Evolutionary conservation across 2,113 vertebrate species (phyloP).

Genomic region (Zosterops japonicus): DNA sequence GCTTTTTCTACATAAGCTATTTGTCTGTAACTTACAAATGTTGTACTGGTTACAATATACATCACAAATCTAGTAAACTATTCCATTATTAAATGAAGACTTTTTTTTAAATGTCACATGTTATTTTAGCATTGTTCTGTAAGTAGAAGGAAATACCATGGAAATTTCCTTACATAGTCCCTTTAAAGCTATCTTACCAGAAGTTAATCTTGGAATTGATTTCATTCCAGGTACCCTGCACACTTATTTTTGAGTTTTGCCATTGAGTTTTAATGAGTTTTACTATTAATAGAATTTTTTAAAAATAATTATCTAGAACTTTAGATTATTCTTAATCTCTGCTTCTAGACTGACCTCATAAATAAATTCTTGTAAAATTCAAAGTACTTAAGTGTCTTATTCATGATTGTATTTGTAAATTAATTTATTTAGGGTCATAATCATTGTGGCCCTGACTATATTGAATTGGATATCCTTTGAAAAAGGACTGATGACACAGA

Average conservation of each 20-base stretch:
- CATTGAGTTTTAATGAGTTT: neutral
- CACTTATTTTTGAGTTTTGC: neutral
- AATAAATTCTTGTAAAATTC: neutral
- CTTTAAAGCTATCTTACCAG: neutral
- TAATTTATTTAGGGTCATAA: neutral
- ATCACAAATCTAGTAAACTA: neutral
- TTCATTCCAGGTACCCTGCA: neutral
- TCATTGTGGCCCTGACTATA: neutral
- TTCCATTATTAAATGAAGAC: neutral
- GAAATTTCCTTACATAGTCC: neutral
- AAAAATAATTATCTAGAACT: neutral
- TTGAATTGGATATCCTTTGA: neutral
- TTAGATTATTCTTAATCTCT: neutral
- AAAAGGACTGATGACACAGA: neutral
- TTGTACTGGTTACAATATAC: neutral
- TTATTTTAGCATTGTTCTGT: neutral
- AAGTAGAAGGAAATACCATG: neutral
- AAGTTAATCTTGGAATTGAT: neutral
- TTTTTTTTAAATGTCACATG: neutral
- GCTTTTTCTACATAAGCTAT: neutral
- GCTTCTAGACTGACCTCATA: neutral
- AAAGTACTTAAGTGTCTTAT: neutral
- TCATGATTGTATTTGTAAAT: neutral
- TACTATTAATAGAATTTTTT: neutral
- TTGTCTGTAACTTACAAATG: neutral